Conservation (phyloP, 2,888 invertebrate genomes). For the Oxytorus armatus region DNA sequence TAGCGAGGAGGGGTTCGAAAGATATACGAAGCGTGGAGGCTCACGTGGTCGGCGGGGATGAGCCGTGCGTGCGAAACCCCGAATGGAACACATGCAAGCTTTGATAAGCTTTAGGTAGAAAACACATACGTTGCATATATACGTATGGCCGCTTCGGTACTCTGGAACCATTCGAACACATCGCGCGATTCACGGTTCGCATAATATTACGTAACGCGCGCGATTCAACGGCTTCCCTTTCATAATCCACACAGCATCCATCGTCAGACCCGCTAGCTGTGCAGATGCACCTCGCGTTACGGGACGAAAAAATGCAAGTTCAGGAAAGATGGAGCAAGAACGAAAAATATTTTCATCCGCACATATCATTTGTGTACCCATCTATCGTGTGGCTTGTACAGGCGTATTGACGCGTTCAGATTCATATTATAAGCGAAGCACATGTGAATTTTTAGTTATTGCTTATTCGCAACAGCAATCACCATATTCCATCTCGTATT, state of each 20-base stretch:
- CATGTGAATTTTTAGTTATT: constrained; percentile 39
- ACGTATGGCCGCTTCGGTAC: constrained; percentile 54
- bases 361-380: constrained; percentile 23
- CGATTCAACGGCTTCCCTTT: constrained; percentile 77
- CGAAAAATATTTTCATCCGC: constrained; percentile 30
- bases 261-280: constrained; percentile 42
- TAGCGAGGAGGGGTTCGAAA: constrained; percentile 64
- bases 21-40: constrained; percentile 74
- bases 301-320: constrained; percentile 26
- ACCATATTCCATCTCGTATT: constrained; percentile 23
- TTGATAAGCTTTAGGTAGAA: constrained; percentile 81
- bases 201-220: constrained; percentile 79
- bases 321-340: constrained; percentile 17
- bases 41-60: constrained; percentile 78
- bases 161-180: constrained; percentile 77
- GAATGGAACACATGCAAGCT: constrained; percentile 83
- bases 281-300: constrained; percentile 66
- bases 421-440: not conserved
- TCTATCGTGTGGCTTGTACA: constrained; percentile 20
- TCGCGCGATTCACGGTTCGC: constrained; percentile 77
- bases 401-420: constrained; percentile 28
- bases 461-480: constrained; percentile 48
- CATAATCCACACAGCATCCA: constrained; percentile 72
- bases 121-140: constrained; percentile 73
- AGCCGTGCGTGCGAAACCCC: constrained; percentile 82